Evolutionary conservation across 2,888 invertebrate genomes (phyloP).

Genomic region (Cremastinae sp.): DNA sequence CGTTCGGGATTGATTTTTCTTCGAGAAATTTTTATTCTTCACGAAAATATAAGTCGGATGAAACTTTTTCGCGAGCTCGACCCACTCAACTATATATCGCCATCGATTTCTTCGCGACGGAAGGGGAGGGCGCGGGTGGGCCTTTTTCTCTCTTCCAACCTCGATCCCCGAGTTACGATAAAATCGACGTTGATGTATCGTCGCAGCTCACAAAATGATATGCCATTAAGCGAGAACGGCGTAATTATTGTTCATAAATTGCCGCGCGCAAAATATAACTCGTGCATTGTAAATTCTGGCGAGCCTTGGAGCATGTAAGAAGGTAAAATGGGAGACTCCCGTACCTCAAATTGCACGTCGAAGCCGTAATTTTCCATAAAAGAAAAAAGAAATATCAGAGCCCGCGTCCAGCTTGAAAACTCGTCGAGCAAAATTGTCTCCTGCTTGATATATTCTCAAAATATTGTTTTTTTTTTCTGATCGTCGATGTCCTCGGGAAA

Average conservation of each 20-base stretch:
- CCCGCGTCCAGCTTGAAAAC: too few species aligned
- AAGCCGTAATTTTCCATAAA: too few species aligned
- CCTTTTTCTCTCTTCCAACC: slow-evolving; percentile 12
- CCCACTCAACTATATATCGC: slow-evolving; percentile 54
- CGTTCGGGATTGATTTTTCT: background rate
- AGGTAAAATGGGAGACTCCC: background rate
- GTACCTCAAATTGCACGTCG: background rate
- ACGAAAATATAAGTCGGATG: background rate
- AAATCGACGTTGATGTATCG: slow-evolving; percentile 68
- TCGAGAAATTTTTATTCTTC: background rate
- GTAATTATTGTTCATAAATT: slow-evolving; percentile 69
- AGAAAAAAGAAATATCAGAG: too few species aligned
- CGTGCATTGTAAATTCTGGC: slow-evolving; percentile 26
- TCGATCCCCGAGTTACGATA: slow-evolving; percentile 57
- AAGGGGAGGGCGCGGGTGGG: background rate
- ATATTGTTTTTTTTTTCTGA: background rate
- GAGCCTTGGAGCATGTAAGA: slow-evolving; percentile 13
- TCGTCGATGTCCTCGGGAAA: background rate
- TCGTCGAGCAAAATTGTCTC: background rate
- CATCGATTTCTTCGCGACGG: slow-evolving; percentile 55
- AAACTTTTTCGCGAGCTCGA: slow-evolving; percentile 26
- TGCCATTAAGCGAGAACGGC: slow-evolving; percentile 65
- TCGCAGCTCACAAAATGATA: slow-evolving; percentile 67
- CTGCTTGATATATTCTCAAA: background rate
- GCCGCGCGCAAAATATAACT: slow-evolving; percentile 43